Evolutionary conservation across 2,113 vertebrate species (phyloP), one percentile per base, ranked within the genome.

Genomic region (Gorsachius goisagi): DNA sequence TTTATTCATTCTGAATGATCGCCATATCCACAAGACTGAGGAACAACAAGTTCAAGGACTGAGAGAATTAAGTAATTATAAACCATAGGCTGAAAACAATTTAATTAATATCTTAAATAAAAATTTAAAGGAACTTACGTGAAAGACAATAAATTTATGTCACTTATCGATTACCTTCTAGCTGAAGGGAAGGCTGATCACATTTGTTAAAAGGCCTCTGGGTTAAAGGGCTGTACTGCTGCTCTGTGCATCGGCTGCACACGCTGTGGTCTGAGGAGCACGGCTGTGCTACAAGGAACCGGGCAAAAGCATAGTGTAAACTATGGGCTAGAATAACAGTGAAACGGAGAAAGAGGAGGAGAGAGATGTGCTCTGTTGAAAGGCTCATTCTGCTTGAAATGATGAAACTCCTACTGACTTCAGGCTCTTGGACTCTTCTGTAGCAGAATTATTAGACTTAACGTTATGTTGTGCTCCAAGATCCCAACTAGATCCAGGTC

Each of bases 61-160:
- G 5, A 64, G 28, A 95, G 39, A 86, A 94, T 41, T 39, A 82
- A 82, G 30, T 72, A 63, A 78, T 75, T 89, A 33, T 39, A 86
- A 90, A 58, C 37, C 32, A 13, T n/a, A 75, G 33, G 37, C 45
- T 89, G 45, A 72, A 88, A 89, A 21, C 30, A 44, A 64, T 44
- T 33, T 56, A 86, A 73, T 80, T 69, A 80, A 53, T 76, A 79
- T 19, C 24, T 76, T 45, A 47, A 79, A 78, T 45, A 60, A 45
- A 35, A 72, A 82, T 82, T 60, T 63, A 68, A 80, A 92, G 55
- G 24, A 95, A 92, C 15, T 91, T 55, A 33, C 0, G 7, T 55
- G 62, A 67, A 75, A 90, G 39, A 58, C 20, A 72, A 33, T 58
- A 41, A 72, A 30, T 92, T 91, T 58, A 21, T 84, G 80, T 47